phyloP scores from a whole-genome alignment of 2,113 vertebrate species.

The Pimephales promelas region DNA sequence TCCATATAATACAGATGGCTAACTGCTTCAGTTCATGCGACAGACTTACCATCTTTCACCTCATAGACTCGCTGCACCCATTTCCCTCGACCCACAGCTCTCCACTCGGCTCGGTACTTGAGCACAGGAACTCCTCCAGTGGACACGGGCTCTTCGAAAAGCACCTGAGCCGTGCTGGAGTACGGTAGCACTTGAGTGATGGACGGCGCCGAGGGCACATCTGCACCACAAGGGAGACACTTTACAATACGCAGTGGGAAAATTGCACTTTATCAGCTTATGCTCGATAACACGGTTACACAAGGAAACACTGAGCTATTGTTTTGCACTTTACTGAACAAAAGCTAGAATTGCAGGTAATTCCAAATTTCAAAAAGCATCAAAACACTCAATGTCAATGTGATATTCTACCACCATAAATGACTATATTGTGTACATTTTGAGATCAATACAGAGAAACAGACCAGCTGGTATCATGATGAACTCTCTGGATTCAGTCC shows the following conservation, averaged over 20 bases:
- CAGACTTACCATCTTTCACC: constrained; percentile 82
- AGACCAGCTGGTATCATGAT: constrained; percentile 96
- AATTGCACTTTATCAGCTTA: constrained; percentile 8
- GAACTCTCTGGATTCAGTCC: constrained; percentile 94
- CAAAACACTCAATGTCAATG: constrained; percentile 19
- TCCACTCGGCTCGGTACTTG: constrained; percentile 89
- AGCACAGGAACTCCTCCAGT: constrained; percentile 91
- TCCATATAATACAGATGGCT: background rate
- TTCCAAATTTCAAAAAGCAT: background rate
- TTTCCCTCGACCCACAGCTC: constrained; percentile 70
- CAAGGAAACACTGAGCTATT: background rate
- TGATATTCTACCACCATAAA: background rate
- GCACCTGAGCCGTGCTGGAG: constrained; percentile 90
- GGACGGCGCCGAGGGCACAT: constrained; percentile 90
- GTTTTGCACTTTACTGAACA: background rate
- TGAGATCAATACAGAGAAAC: constrained; percentile 55
- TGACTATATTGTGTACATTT: background rate
- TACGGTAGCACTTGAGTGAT: constrained; percentile 87
- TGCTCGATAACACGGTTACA: background rate
- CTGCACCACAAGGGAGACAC: constrained; percentile 67
- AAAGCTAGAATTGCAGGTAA: background rate
- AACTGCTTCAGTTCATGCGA: background rate
- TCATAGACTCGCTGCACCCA: constrained; percentile 83
- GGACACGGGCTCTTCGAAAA: constrained; percentile 90
- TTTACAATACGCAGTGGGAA: constrained; percentile 7